Evolutionary conservation across 2,888 invertebrate species (phyloP), one percentile per base, ranked within the genome.

Genomic region (Anthophora plumipes): DNA sequence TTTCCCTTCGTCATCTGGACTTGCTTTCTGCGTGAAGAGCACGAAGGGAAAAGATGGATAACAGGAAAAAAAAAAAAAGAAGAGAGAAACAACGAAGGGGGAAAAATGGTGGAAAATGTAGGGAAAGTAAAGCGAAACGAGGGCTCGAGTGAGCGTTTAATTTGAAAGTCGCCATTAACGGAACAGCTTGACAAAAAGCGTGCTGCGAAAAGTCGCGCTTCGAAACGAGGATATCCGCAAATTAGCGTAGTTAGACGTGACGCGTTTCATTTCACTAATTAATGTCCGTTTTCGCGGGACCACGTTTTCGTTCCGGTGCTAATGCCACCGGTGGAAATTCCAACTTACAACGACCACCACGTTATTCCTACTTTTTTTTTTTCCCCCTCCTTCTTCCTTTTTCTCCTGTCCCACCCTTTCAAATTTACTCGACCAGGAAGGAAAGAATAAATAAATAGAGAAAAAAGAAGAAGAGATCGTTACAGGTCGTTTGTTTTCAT

Each of bases 241-340:
- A 80, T 67, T 67, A 80, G 74, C 70, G 20, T 70, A 12, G 50
- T 71, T 73, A 55, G 22, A 79, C 59, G 60, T 25, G 55, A 11
- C 37, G 14, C 55, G 67, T 77, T 55, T 70, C 69, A 60, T 60
- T 52, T 54, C 50, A 20, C 70, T 77, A 79, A 70, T 70, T 70
- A 66, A 70, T 66, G 64, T 17, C 31, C 78, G 46, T 20, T 48
- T 39, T 14, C 20, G 12, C 25, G 25, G 17, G 37, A 22, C 43
- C 14, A 11, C 31, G 9, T 12, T 31, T 31, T 46, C 52, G 61
- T 63, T 55, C 69, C 8, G 60, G 1, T 57, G 9, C 20, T 17
- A 31, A 12, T 14, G 46, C 4, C 8, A 17, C 52, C 22, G 59
- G 46, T 59, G 37, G 8, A 61, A 76, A 76, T 69, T 50, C 25